These are phyloP conservation scores for Ferrisia virgata DNA, from an alignment of 2,888 invertebrate species.

Conservation along the genomic window DNA sequence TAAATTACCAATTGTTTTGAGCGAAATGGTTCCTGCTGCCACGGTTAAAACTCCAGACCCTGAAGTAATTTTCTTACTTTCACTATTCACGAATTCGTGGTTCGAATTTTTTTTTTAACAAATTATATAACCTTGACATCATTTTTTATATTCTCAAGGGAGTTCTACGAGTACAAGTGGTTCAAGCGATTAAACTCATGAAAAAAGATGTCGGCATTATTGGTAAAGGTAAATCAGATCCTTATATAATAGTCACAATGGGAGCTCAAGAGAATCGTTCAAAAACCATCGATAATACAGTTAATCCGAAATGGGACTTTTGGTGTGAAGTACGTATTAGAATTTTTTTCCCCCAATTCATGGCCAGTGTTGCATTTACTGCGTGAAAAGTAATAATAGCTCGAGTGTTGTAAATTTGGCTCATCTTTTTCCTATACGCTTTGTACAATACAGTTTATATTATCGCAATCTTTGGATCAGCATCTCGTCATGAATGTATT, in stretches of 20 bases:
- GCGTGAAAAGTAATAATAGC: background rate
- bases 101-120: no score
- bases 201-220: slow-evolving; percentile 90
- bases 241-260: slow-evolving; percentile 86
- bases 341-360: background rate
- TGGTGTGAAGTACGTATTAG: slow-evolving; percentile 93
- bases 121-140: slow-evolving; percentile 20
- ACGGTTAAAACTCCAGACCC: slow-evolving; percentile 86
- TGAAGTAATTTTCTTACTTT: slow-evolving; percentile 61
- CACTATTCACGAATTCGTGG: no score
- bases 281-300: slow-evolving; percentile 86
- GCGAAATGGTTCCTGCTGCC: slow-evolving; percentile 76
- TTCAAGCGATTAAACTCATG: slow-evolving; percentile 92
- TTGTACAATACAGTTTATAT: slow-evolving; percentile 45
- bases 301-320: slow-evolving; percentile 96
- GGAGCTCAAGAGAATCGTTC: slow-evolving; percentile 93
- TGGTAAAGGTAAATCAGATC: slow-evolving; percentile 96
- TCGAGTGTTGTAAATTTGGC: background rate
- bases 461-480: slow-evolving; percentile 58
- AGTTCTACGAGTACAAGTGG: slow-evolving; percentile 86
- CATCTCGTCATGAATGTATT: slow-evolving; percentile 71
- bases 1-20: slow-evolving; percentile 85
- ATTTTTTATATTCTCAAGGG: slow-evolving; percentile 69
- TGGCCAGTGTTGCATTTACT: background rate
- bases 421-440: background rate